Evolutionary conservation across 2,797 vertebrate species (phyloP), one percentile per base, ranked within the genome.

Genomic region (Parotocinclus haroldoi): DNA sequence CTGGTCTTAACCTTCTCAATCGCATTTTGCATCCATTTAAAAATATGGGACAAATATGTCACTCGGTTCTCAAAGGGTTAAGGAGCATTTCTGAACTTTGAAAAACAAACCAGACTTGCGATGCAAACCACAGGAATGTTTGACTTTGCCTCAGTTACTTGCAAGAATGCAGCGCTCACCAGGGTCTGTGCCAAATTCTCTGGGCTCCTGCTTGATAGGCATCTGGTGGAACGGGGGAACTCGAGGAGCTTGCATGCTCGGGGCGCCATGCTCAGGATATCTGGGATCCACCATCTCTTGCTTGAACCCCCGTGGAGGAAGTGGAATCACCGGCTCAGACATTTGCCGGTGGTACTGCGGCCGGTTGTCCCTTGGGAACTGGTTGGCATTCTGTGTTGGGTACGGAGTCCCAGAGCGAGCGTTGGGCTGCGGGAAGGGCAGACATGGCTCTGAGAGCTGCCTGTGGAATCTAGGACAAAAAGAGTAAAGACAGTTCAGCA

Each of bases 161-260:
- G 13, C 10, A 17, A n/a, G 1, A 11, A 3, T 27, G 40, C 19
- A 13, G 17, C 7, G 77, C 91, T 74, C 61, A 93, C 95, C 95
- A 78, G 93, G 89, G 78, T 96, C 94, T 3, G 94, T 92, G 84
- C 91, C 88, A 67, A 92, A 96, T 83, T 98, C 95, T 71, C 88
- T 86, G 0, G 95, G 95, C 81, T 98, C 95, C 79, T 97, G 93
- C 82, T 98, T 97, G 83, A 98, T 94, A 70, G 89, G 84, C 83
- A 94, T 76, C 1, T 91, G 89, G 82, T 87, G 91, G 84, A 93
- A 95, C 65, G 86, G 49, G 0, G 86, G 84, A 2, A 87, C 85
- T 46, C 85, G 72, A 0, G 87, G 71, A 36, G 85, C 83, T 44
- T 70, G 74, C 61, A 92, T 84, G 72, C 78, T 74, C 0, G 89